These are phyloP conservation scores for Kryptopterus vitreolus DNA, from an alignment of 2,797 vertebrate species.

Conservation along the genomic window DNA sequence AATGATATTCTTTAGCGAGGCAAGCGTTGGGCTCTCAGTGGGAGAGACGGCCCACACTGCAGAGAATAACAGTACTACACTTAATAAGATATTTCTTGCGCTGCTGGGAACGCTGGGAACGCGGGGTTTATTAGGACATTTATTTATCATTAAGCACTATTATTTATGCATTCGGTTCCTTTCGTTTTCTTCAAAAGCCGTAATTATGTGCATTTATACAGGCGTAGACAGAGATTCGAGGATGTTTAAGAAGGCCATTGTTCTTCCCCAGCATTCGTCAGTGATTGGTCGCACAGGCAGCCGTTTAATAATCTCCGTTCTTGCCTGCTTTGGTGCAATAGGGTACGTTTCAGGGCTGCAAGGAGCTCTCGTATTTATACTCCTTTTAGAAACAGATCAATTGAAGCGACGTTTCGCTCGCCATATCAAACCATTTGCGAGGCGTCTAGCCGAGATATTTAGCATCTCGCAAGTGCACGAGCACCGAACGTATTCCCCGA, in stretches of 20 bases:
- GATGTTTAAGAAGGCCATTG: conserved; percentile 39
- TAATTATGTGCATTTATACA: conserved; percentile 33
- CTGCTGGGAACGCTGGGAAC: conserved; percentile 45
- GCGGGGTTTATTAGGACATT: conserved; percentile 41
- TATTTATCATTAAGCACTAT: background rate
- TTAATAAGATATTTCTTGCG: conserved; percentile 53
- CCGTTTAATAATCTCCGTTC: conserved; percentile 38
- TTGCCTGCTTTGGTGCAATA: conserved; percentile 36
- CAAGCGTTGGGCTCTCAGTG: conserved; percentile 53
- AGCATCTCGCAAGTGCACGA: background rate
- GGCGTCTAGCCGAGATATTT: background rate
- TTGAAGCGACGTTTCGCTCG: background rate
- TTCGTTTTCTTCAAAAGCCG: conserved; percentile 32
- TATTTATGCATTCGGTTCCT: conserved; percentile 35
- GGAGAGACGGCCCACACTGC: conserved; percentile 44
- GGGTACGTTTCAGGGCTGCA: conserved; percentile 25
- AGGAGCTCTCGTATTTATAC: background rate
- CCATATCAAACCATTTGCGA: background rate
- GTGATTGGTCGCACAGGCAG: conserved; percentile 34
- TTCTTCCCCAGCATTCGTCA: conserved; percentile 23
- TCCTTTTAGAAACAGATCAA: background rate
- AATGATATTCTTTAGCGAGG: conserved; percentile 60
- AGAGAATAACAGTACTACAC: conserved; percentile 52
- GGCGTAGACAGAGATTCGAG: background rate
- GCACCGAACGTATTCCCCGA: background rate